These are phyloP conservation scores for Drosophila incognita DNA, from an alignment of 2,888 invertebrate genomes.

Conservation along the genomic window DNA sequence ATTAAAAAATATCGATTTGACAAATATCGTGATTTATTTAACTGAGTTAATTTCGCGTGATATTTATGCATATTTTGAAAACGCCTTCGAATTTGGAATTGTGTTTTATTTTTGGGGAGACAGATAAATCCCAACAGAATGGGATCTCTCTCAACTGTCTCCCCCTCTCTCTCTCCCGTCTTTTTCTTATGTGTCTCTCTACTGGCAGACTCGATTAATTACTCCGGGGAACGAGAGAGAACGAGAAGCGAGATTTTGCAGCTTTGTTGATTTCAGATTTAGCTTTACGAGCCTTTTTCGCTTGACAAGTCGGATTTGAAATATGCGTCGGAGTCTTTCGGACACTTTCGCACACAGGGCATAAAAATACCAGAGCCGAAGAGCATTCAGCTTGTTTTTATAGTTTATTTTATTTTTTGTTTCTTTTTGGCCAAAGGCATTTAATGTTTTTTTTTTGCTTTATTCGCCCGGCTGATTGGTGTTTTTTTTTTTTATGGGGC, in stretches of 20 bases:
- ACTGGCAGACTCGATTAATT: conserved; percentile 71
- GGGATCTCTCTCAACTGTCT: neutral
- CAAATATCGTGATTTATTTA: neutral
- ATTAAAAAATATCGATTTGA: neutral
- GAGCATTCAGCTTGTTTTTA: conserved; percentile 40
- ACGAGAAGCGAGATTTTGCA: neutral
- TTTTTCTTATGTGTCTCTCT: neutral
- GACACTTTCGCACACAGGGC: conserved; percentile 64
- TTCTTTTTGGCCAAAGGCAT: conserved; percentile 42
- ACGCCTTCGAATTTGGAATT: neutral
- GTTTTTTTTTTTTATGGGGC: conserved; percentile 36
- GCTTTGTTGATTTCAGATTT: conserved; percentile 76
- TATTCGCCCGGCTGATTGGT: conserved; percentile 44
- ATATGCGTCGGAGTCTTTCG: conserved; percentile 65
- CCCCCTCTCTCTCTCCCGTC: conserved; percentile 13
- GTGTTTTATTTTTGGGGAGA: neutral
- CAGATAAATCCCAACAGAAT: neutral
- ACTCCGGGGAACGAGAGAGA: conserved; percentile 43
- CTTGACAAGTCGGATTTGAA: conserved; percentile 78
- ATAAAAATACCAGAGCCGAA: conserved; percentile 69
- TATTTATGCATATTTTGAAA: neutral
- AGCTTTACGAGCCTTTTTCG: conserved; percentile 78
- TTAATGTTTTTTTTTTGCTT: conserved; percentile 39
- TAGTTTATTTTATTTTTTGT: conserved; percentile 28
- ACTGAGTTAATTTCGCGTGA: neutral